Evolutionary conservation across 37 sponge, comb jelly and placozoan genomes (phyloP), one percentile per base, ranked within the genome.

Genomic region (Halisarca cf. caerulea): DNA sequence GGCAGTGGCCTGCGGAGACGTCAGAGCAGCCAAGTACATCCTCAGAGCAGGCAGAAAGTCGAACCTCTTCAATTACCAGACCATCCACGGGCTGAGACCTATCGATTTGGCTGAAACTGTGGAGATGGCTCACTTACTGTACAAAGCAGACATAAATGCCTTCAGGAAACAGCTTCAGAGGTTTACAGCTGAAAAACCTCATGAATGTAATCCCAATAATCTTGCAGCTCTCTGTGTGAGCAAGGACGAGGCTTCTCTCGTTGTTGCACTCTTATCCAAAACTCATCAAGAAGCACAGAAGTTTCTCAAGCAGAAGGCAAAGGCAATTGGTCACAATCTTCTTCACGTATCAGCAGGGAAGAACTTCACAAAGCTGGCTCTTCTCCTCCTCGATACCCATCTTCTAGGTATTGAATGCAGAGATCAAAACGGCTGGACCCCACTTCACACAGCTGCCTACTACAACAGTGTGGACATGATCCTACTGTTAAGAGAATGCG

Each of bases 311-410:
- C 38, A 74, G 77, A 74, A 74, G 25, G 42, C 36, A 37, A 11
- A 18, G 21, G 8, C 24, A n/a, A 21, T 74, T 0, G 77, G 77
- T 40, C 77, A 83, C 58, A 75, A 64, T 1, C 78, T 93, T 0
- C 87, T 93, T 4, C 93, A 93, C 54, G 54, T 89, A 9, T 90
- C 93, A 15, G 93, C 93, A 24, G 71, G 73, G 2, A 89, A 87
- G 82, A 93, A 93, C 82, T 89, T 86, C 69, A 25, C 85, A 0
- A 38, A 80, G 2, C 85, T 93, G 1, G 87, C 87, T 0, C n/a
- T 82, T 2, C 84, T 80, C 58, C 37, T 93, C 59, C 59, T 85
- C 0, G 45, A 57, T 1, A 59, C 83, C 55, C 34, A 75, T 14
- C 79, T 84, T 0, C 43, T 82, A 0, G 35, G 82, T 8, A 7